Evolutionary conservation across 2,797 vertebrate species (phyloP).

Genomic region (Oreonectes daqikongensis): DNA sequence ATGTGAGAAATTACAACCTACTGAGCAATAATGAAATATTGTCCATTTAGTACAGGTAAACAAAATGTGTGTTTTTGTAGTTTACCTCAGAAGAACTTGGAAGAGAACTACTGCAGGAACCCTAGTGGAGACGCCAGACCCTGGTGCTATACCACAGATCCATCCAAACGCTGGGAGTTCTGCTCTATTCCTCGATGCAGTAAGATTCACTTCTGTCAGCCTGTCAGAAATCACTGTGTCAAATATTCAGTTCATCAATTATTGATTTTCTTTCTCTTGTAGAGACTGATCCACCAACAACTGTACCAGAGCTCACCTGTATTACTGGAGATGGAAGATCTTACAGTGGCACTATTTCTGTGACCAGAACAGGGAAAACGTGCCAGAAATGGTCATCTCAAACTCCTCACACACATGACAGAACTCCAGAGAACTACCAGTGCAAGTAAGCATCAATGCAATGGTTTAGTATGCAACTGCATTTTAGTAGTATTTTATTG

Average conservation of each 20-base stretch:
- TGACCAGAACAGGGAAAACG: constrained; percentile 81
- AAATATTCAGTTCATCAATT: neutral
- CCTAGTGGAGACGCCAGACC: constrained; percentile 80
- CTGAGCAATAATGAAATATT: neutral
- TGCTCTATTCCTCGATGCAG: constrained; percentile 87
- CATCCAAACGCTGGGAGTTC: constrained; percentile 86
- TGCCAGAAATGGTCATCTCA: constrained; percentile 90
- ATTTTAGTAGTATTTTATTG: too few relatives aligned
- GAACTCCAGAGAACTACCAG: constrained; percentile 88
- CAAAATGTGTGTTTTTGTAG: constrained; percentile 64
- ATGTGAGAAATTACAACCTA: constrained; percentile 74
- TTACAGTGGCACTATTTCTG: constrained; percentile 81
- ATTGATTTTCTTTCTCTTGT: neutral
- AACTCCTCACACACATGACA: constrained; percentile 80
- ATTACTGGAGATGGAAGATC: constrained; percentile 79
- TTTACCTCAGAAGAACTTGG: constrained; percentile 80
- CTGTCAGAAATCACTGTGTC: neutral
- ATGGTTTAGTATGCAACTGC: too few relatives aligned
- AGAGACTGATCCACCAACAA: constrained; percentile 81
- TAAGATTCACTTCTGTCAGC: constrained; percentile 62
- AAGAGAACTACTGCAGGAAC: constrained; percentile 93
- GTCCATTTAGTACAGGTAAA: neutral
- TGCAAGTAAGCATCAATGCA: constrained; percentile 86
- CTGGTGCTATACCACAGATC: constrained; percentile 93
- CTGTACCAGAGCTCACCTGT: constrained; percentile 81